phyloP scores from a whole-genome alignment of 2,888 invertebrate species.

The Drosophila testacea region DNA sequence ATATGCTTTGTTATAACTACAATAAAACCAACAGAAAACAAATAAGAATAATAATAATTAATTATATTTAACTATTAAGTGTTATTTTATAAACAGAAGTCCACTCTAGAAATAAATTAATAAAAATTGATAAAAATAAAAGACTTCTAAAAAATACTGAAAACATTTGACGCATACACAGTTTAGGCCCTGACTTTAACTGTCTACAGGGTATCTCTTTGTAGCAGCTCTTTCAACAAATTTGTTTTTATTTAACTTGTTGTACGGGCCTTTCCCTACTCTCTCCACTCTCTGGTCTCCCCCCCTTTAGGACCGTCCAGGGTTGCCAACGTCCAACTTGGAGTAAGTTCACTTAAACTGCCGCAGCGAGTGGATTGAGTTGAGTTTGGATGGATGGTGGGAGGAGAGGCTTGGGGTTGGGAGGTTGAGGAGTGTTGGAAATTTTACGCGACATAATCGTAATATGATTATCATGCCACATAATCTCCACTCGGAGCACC shows the following conservation, averaged over 20 bases:
- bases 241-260: conserved; percentile 5
- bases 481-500: conserved; percentile 54
- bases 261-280: neutral
- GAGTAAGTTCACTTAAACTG: conserved; percentile 45
- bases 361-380: conserved; percentile 16
- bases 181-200: too few species aligned
- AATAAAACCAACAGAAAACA: too few species aligned
- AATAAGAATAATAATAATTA: too few species aligned
- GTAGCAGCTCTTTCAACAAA: neutral
- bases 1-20: too few species aligned
- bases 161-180: too few species aligned
- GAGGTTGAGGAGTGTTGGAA: conserved; percentile 41
- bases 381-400: neutral
- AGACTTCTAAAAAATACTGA: too few species aligned
- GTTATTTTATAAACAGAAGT: too few species aligned
- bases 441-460: conserved; percentile 80
- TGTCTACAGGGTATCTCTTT: neutral
- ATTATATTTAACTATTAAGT: too few species aligned
- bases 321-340: conserved; percentile 23
- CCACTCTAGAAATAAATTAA: too few species aligned
- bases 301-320: neutral
- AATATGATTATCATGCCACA: conserved; percentile 77
- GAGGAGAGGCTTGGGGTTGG: neutral
- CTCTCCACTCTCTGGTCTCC: neutral
- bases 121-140: too few species aligned